Evolutionary conservation across 2,797 vertebrate species (phyloP).

Genomic region (Clarias fuscus): DNA sequence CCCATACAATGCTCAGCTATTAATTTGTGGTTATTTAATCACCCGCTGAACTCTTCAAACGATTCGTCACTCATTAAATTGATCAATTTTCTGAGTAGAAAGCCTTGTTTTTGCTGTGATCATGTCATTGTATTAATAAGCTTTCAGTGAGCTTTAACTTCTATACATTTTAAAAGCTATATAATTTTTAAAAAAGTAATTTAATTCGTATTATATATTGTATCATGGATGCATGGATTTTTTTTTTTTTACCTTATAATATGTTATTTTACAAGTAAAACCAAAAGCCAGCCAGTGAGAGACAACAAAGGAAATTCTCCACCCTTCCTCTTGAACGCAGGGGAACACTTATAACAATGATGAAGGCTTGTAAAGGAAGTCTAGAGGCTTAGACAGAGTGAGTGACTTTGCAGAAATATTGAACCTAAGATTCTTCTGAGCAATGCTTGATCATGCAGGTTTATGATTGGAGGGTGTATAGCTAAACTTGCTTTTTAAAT

Average conservation of each 20-base stretch:
- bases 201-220: not conserved
- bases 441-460: not conserved
- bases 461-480: not conserved
- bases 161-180: not conserved
- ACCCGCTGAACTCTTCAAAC: not conserved
- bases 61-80: not conserved
- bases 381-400: not conserved
- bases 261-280: conserved; percentile 56
- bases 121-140: not conserved
- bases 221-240: not conserved
- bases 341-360: conserved; percentile 62
- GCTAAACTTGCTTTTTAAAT: not conserved
- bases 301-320: conserved; percentile 42
- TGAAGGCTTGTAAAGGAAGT: conserved; percentile 21
- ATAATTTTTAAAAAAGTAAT: not conserved
- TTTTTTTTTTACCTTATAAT: not conserved
- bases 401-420: conserved; percentile 17
- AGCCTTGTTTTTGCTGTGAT: not conserved
- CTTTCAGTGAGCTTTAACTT: not conserved
- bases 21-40: not conserved
- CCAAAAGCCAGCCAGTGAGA: not conserved
- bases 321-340: conserved; percentile 55
- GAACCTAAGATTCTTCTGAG: not conserved
- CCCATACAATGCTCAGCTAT: not conserved
- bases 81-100: not conserved